Evolutionary conservation across 1,140 invertebrate species (phyloP).

Genomic region (Tetramorium simillimum): DNA sequence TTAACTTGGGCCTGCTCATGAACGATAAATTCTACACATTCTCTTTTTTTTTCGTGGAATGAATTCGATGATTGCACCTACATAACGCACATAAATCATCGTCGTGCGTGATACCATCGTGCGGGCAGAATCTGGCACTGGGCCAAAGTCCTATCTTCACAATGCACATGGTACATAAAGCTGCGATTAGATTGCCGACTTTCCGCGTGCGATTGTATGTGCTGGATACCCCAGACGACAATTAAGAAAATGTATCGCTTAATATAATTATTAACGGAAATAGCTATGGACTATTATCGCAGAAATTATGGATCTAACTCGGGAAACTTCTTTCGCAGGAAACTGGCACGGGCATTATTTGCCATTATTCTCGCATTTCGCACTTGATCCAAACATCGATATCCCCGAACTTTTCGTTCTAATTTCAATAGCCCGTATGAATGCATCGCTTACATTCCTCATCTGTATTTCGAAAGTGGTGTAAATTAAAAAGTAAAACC

Average conservation of each 20-base stretch:
- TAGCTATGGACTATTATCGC: neutral
- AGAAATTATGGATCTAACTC: neutral
- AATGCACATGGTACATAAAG: constrained; percentile 35
- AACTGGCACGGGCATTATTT: neutral
- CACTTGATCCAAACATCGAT: constrained; percentile 4
- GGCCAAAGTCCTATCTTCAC: constrained; percentile 30
- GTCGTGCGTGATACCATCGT: constrained; percentile 29
- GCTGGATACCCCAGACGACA: neutral
- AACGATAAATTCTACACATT: neutral
- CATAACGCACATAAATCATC: constrained; percentile 41
- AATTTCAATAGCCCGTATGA: neutral
- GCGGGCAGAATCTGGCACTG: constrained; percentile 24
- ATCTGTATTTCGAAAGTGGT: neutral
- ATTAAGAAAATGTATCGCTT: neutral
- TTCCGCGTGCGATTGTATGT: neutral
- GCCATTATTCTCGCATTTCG: neutral
- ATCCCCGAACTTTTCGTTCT: constrained; percentile 5
- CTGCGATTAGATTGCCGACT: constrained; percentile 11
- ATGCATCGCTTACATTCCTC: neutral
- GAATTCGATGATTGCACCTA: constrained; percentile 36
- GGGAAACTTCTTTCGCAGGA: neutral
- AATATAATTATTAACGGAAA: neutral
- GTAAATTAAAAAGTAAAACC: neutral
- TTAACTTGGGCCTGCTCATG: neutral
- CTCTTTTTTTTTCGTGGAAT: neutral